Base-by-base conservation (phyloP, 2,888 invertebrate genomes). In the Epinotia brunnichana region DNA sequence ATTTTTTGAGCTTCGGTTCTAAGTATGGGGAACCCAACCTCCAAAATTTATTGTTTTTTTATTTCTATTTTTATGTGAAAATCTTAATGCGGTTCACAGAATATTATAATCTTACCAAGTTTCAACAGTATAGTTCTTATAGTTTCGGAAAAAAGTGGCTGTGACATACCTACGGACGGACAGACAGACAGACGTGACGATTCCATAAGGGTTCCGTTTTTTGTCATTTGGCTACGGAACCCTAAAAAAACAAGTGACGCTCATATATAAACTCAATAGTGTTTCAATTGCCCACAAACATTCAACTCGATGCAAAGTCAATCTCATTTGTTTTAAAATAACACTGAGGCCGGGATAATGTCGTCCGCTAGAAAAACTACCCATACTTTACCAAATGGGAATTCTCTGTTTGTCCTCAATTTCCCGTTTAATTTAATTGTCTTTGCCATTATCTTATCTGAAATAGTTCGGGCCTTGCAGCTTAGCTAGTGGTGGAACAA, bases 391-490 rank as follows among this genome's bases (percentile, higher is more conserved):
- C 66, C 74, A 77, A 83, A 82, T 80, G 80, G 80, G 77, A 80
- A 81, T 79, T 77, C 80, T 71, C 79, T 80, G 78, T 79, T 79
- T 78, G 78, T 62, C 77, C 76, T 75, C 75, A 74, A 77, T 69
- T 59, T 59, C 69, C 73, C 64, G 48, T 80, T 83, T 80, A 81
- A 85, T 80, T 83, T 85, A 85, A 85, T 85, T 85, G 85, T 82
- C 81, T 75, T 79, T 77, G 77, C 81, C 81, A 82, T 83, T 85
- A 82, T 83, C 84, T 85, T 87, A 86, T 86, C 85, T 78, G 48
- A 72, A 75, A 76, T 74, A 73, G 74, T 75, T 69, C 29, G 48
- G 72, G 61, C 53, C 64, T 74, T 75, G 68, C 17, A 56, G 53
- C 57, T 51, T 19, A 48, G 44, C 17, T 29, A 21, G n/a, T 61